A percentile compares a stretch with the other conserved stretches of the same genome.
Conservation (phyloP, 2,113 vertebrate species). For the Hippocampus abdominalis region DNA sequence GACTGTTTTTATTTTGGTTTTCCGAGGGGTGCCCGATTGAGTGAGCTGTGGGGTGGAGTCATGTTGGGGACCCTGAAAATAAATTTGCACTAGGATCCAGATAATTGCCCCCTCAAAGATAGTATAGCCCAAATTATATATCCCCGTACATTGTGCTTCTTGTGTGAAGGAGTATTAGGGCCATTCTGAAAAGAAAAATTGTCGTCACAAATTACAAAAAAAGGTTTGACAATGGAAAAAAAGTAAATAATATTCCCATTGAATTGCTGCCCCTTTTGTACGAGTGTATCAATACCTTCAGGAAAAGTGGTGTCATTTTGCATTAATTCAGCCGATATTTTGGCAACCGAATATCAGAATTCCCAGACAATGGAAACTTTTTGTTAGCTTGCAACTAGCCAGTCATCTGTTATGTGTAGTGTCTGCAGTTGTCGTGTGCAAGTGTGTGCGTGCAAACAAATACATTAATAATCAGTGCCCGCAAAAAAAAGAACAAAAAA, state of each 20-base stretch:
- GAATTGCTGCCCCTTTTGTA: background rate
- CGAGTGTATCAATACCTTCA: too few species aligned
- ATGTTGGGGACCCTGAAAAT: too few species aligned
- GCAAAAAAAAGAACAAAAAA: conserved; percentile 9
- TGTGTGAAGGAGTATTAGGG: background rate
- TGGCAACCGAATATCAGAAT: background rate
- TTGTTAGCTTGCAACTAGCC: conserved; percentile 48
- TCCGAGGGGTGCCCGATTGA: too few species aligned
- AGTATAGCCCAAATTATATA: background rate
- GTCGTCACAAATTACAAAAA: background rate
- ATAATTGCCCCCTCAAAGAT: too few species aligned
- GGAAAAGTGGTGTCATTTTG: background rate
- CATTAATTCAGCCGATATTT: background rate
- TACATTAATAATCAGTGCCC: conserved; percentile 40
- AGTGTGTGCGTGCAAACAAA: conserved; percentile 63
- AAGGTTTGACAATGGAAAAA: background rate
- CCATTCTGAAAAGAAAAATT: background rate
- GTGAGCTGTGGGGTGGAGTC: too few species aligned
- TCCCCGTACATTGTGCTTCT: background rate
- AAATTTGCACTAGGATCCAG: too few species aligned
- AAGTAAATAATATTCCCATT: background rate
- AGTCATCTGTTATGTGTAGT: conserved; percentile 62
- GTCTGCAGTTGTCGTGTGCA: conserved; percentile 73
- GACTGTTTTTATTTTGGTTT: too few species aligned
- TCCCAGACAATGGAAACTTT: conserved; percentile 45